A percentile compares a stretch with the other conserved stretches of the same genome.
phyloP scores from a whole-genome alignment of 2,888 invertebrate species.

The Leucophenga maculata region DNA sequence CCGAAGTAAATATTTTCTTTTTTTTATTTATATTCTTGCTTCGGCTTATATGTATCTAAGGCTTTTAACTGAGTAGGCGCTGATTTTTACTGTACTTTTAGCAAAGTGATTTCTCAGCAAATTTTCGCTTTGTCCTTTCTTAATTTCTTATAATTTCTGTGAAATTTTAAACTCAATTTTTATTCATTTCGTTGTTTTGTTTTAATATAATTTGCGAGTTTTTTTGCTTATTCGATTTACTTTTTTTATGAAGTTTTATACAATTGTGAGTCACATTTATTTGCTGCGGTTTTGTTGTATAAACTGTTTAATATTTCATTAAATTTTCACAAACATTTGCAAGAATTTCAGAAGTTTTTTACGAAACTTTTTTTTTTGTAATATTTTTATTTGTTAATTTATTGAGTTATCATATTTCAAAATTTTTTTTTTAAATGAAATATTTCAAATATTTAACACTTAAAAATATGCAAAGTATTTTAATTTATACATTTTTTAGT shows the following conservation, averaged over 20 bases:
- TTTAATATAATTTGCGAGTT: conserved; percentile 9
- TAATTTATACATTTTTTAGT: conserved; percentile 22
- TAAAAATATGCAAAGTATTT: background rate
- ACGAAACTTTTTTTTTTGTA: conserved; percentile 1
- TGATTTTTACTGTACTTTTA: background rate
- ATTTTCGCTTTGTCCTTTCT: background rate
- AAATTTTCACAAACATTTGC: background rate
- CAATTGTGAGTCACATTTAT: background rate
- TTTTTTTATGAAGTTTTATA: background rate
- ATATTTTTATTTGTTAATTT: background rate
- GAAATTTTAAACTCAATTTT: conserved; percentile 27
- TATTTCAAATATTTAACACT: background rate
- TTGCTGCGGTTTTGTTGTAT: background rate
- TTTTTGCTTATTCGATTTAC: background rate
- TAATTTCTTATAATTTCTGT: conserved; percentile 9
- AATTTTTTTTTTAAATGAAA: no score
- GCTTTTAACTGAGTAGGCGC: background rate
- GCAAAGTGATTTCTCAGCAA: conserved; percentile 9
- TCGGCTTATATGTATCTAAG: background rate
- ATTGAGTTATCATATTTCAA: no score
- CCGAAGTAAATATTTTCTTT: no score
- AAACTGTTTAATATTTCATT: background rate
- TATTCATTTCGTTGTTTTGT: conserved; percentile 15
- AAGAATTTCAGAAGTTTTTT: background rate
- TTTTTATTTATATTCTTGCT: background rate